A percentile compares a stretch with the other conserved stretches of the same genome.
phyloP scores from a whole-genome alignment of 2,797 vertebrate species.

The Garrulus glandarius region DNA sequence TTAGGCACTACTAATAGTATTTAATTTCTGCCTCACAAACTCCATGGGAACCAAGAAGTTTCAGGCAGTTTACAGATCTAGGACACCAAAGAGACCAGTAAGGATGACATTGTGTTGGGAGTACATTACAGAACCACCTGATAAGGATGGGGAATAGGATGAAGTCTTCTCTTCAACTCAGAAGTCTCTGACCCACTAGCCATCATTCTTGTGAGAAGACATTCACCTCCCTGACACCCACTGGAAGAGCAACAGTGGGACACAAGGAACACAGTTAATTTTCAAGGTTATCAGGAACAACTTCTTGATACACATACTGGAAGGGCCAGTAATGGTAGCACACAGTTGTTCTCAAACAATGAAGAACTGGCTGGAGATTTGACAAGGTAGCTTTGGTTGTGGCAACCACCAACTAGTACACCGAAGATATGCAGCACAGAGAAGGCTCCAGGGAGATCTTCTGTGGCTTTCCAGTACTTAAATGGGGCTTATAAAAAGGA shows the following conservation, averaged over 20 bases:
- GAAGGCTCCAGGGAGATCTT: not conserved
- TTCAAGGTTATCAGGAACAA: not conserved
- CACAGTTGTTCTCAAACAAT: not conserved
- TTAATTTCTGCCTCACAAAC: not conserved
- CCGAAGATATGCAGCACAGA: not conserved
- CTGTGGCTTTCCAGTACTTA: not conserved
- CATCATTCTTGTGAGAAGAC: not conserved
- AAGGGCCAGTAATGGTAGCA: not conserved
- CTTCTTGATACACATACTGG: not conserved
- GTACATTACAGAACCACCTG: not conserved
- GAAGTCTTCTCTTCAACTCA: not conserved
- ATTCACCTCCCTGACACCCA: not conserved
- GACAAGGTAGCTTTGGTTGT: not conserved
- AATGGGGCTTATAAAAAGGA: not conserved
- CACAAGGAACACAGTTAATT: not conserved
- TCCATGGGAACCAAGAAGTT: not conserved
- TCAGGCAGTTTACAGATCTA: not conserved
- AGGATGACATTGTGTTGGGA: not conserved
- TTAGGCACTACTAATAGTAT: not conserved
- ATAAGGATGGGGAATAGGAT: not conserved
- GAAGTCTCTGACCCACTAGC: not conserved
- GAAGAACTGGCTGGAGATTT: not conserved
- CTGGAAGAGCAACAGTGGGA: not conserved
- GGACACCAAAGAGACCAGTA: not conserved
- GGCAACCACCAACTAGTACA: not conserved